Base-by-base conservation (phyloP, 2,888 invertebrate species). In the Drosophila vallismaia region DNA sequence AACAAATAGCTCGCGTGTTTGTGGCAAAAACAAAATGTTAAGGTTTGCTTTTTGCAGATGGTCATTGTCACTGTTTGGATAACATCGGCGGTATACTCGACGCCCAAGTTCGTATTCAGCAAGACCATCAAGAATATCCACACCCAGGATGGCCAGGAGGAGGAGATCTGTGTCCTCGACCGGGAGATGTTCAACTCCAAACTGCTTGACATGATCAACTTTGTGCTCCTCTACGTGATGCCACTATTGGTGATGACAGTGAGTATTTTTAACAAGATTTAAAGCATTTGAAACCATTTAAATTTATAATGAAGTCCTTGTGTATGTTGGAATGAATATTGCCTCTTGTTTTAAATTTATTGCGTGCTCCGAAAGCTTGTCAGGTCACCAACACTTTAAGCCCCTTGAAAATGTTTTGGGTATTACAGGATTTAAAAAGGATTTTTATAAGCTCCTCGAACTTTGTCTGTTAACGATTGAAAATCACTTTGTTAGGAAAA, bases 91-190 rank as follows among this genome's bases (percentile, higher is more conserved):
- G 92, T 95, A 0, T 97, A 97, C 92, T 96, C 96, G 71, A 94
- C 95, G 2, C 97, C 97, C 0, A 95, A 96, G 88, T 95, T 97
- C 89, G 94, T 96, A 76, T 96, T 96, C 93, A 96, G 96, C 77
- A 95, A 95, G 88, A 96, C 96, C 0, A 94, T 96, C 53, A 94
- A 94, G 14, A 94, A 92, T 70, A 88, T 91, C 9, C 92, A 91
- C 72, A 91, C 89, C 31, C 88, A 86, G 67, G 90, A 91, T 60
- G 92, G 92, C 0, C 89, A 88, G 24, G 90, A 89, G 68, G 92
- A 92, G 81, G 89, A 91, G 68, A 94, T 96, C 70, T 96, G 96
- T 90, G 94, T 95, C 52, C 93, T 95, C 6, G 94, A 96, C 86
- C 93, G 96, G 4, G 94, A 94, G 91, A 95, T 95, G 91, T 96